Evolutionary conservation across 2,888 invertebrate species (phyloP), one percentile per base, ranked within the genome.

Genomic region (Stegophylla sp.): DNA sequence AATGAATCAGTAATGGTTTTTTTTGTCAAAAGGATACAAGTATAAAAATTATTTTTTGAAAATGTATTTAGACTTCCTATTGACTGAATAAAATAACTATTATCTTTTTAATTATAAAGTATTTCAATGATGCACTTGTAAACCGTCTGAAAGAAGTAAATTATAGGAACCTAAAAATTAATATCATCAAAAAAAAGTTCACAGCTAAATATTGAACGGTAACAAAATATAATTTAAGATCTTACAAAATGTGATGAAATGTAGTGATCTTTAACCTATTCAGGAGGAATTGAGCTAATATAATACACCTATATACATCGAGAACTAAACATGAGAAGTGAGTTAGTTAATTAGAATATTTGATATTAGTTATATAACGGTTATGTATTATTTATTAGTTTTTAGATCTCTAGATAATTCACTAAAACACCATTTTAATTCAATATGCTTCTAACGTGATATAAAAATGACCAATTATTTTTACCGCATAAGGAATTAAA

Each of bases 161-260:
- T 26, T 45, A 5, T 59, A 53, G n/a, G n/a, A n/a, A n/a, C n/a
- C n/a, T 17, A 20, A n/a, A 51, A 67, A 69, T 51, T n/a, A n/a
- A 69, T 69, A 51, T 69, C 0, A 34, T 71, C 12, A 43, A 72
- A 23, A 43, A 43, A 72, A 23, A 43, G 43, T 45, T 12, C 59
- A 45, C 26, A 73, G 23, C n/a, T 61, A 51, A 74, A 76, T 41
- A 48, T 26, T 12, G 41, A 41, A 43, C 13, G 17, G 69, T 45
- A 69, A 69, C 59, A 61, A 48, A 41, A 79, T 12, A 15, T n/a
- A 79, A 48, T 79, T 79, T 1, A 69, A 53, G 61, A 79, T 48
- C 17, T 56, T 77, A 67, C 61, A 23, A 71, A 56, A 4, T 63
- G 61, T 79, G 51, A 26, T 79, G 79, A 79, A 71, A 79, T 71